Evolutionary conservation across 2,113 vertebrate species (phyloP).

Genomic region (Ceyx cyanopectus): DNA sequence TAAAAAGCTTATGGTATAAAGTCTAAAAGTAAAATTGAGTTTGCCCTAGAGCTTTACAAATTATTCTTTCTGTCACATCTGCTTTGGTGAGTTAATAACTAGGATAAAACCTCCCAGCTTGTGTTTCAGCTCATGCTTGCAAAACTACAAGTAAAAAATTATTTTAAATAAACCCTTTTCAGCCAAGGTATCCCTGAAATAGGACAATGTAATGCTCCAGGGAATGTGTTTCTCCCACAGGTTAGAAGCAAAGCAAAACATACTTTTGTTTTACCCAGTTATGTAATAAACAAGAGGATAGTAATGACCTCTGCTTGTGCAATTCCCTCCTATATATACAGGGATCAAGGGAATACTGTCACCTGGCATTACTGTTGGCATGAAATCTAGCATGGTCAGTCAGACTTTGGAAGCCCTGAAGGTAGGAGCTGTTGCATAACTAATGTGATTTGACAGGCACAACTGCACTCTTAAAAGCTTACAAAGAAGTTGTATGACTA

Average conservation of each 20-base stretch:
- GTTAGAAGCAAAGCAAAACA: background rate
- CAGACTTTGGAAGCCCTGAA: constrained; percentile 68
- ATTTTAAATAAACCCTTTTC: background rate
- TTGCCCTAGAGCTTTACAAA: constrained; percentile 1
- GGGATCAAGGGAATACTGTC: constrained; percentile 75
- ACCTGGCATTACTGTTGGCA: constrained; percentile 76
- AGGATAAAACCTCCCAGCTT: background rate
- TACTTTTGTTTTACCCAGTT: constrained; percentile 55
- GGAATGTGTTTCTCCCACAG: background rate
- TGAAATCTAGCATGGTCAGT: constrained; percentile 71
- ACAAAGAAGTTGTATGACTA: constrained; percentile 19
- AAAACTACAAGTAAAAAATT: background rate
- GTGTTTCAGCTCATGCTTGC: background rate
- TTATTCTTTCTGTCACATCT: background rate
- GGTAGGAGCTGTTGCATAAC: constrained; percentile 62
- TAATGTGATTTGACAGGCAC: constrained; percentile 73
- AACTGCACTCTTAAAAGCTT: constrained; percentile 69
- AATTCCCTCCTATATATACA: constrained; percentile 61
- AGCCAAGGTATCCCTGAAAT: background rate
- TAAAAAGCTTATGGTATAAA: too few species aligned
- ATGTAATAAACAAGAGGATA: constrained; percentile 68
- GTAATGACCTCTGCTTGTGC: constrained; percentile 66
- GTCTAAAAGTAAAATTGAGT: background rate
- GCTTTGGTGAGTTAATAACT: background rate
- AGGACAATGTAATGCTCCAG: background rate